A percentile compares a stretch with the other conserved stretches of the same genome.
Conservation (phyloP, 2,113 vertebrate species). For the Melanotaenia duboulayi region DNA sequence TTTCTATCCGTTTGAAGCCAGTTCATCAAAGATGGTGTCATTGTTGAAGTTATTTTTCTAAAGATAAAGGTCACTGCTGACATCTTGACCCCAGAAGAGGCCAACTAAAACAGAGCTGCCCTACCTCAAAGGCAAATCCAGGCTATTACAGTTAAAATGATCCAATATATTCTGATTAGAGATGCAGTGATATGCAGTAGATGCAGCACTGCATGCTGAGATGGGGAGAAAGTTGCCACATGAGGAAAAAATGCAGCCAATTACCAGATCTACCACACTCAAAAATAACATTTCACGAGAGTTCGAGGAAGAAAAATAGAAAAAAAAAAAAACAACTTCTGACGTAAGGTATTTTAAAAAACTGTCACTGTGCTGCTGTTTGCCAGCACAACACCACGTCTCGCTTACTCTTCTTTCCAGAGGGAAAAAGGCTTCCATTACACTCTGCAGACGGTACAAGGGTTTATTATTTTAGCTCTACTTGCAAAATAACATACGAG, state of each 20-base stretch:
- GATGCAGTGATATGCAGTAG: slow-evolving; percentile 12
- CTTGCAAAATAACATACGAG: slow-evolving; percentile 65
- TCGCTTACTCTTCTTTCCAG: slow-evolving; percentile 53
- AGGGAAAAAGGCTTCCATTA: slow-evolving; percentile 61
- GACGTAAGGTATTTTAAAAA: slow-evolving; percentile 30
- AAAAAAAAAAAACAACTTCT: slow-evolving; percentile 17
- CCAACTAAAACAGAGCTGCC: not conserved
- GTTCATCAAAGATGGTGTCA: slow-evolving; percentile 1
- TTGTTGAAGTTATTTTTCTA: not conserved
- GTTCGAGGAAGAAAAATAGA: too few relatives aligned
- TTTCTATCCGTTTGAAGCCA: not conserved
- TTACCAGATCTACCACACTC: slow-evolving; percentile 37
- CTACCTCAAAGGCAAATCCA: not conserved
- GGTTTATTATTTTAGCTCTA: slow-evolving; percentile 73
- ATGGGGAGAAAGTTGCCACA: slow-evolving; percentile 13
- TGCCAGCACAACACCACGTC: slow-evolving; percentile 27
- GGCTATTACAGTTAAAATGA: not conserved
- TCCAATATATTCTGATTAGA: not conserved
- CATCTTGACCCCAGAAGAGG: not conserved
- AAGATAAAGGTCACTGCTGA: slow-evolving; percentile 2
- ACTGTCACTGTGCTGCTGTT: slow-evolving; percentile 27
- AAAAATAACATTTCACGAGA: slow-evolving; percentile 47
- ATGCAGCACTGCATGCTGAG: not conserved
- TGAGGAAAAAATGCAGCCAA: slow-evolving; percentile 48
- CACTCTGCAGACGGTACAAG: slow-evolving; percentile 56